Evolutionary conservation across 2,797 vertebrate species (phyloP).

Genomic region (Myripristis jacobus): DNA sequence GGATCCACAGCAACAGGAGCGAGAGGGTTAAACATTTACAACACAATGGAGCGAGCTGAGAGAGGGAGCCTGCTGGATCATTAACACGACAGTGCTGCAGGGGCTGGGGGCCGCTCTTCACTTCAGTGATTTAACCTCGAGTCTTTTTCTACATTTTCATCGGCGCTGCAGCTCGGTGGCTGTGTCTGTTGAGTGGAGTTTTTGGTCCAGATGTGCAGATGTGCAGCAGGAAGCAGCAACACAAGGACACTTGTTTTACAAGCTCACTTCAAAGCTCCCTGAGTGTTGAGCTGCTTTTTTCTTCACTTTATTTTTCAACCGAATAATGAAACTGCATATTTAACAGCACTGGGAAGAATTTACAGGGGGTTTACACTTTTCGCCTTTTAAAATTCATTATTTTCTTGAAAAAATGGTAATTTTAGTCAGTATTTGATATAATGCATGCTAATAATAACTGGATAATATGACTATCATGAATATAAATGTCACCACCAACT

Average conservation of each 20-base stretch:
- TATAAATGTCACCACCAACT: too few relatives aligned
- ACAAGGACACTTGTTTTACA: not conserved
- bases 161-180: too few relatives aligned
- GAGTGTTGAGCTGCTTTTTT: too few relatives aligned
- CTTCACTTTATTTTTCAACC: too few relatives aligned
- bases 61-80: not conserved
- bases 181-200: not conserved
- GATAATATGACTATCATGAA: too few relatives aligned
- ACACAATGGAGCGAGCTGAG: not conserved
- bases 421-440: not conserved
- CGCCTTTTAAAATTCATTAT: not conserved
- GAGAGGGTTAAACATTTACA: constrained; percentile 11
- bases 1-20: not conserved
- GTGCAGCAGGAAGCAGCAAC: not conserved
- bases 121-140: not conserved
- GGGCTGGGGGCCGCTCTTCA: not conserved
- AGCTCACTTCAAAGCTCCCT: too few relatives aligned
- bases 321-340: not conserved
- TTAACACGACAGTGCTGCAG: constrained; percentile 20
- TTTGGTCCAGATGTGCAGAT: not conserved
- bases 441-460: too few relatives aligned
- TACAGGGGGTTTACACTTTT: not conserved
- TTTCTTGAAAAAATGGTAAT: not conserved
- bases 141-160: too few relatives aligned
- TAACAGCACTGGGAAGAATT: not conserved